Percentiles rank a stretch among this genome's conserved stretches.
Evolutionary conservation across 2,797 vertebrate species (phyloP).

Genomic region (Enteromius treurensis): DNA sequence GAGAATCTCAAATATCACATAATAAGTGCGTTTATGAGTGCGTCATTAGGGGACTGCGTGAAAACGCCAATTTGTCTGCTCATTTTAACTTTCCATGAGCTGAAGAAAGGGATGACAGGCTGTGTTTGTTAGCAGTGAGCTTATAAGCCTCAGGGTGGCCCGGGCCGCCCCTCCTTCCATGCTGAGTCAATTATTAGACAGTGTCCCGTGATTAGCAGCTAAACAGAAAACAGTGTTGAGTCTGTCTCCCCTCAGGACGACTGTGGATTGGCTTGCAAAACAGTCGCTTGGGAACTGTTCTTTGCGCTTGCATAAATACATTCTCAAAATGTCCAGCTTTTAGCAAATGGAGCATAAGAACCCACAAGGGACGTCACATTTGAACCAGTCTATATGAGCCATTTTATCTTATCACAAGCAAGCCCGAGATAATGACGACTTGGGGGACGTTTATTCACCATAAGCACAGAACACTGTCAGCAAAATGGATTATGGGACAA

Average conservation of each 20-base stretch:
- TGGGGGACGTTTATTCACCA: slow-evolving; percentile 1
- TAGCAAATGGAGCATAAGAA: slow-evolving; percentile 2
- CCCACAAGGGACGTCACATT: slow-evolving; percentile 29
- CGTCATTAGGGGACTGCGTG: slow-evolving; percentile 20
- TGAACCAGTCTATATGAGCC: background rate
- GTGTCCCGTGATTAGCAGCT: slow-evolving; percentile 41
- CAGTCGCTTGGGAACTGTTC: slow-evolving; percentile 22
- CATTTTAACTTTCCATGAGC: background rate
- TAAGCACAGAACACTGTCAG: slow-evolving; percentile 3
- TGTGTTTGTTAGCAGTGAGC: slow-evolving; percentile 27
- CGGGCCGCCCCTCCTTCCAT: background rate
- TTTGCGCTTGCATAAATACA: slow-evolving; percentile 4
- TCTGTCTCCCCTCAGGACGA: slow-evolving; percentile 4
- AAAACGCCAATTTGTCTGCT: slow-evolving; percentile 18
- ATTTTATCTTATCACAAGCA: slow-evolving; percentile 26
- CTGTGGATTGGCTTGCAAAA: slow-evolving; percentile 19
- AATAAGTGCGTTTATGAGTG: background rate
- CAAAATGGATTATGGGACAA: background rate
- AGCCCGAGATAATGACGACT: slow-evolving; percentile 27
- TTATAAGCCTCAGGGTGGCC: slow-evolving; percentile 19
- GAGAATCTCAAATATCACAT: background rate
- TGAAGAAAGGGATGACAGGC: slow-evolving; percentile 9
- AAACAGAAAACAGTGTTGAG: slow-evolving; percentile 35
- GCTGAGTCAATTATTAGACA: slow-evolving; percentile 49
- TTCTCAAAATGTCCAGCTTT: slow-evolving; percentile 10